Evolutionary conservation across 2,797 vertebrate genomes (phyloP).

Genomic region (Dallia pectoralis): DNA sequence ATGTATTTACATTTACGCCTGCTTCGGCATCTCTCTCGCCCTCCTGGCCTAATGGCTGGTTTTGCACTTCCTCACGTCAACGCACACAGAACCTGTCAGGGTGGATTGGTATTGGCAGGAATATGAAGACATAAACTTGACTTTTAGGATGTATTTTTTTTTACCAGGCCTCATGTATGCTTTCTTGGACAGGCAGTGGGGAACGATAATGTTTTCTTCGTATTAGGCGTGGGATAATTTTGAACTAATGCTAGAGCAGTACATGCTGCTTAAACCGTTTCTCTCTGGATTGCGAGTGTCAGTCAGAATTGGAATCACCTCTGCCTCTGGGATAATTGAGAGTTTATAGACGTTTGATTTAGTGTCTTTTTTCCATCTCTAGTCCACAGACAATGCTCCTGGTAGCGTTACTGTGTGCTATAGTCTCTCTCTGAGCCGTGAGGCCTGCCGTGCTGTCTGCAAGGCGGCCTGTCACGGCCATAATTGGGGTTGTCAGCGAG

Average conservation of each 20-base stretch:
- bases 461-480: conserved; percentile 67
- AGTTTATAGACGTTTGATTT: conserved; percentile 1
- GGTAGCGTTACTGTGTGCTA: neutral
- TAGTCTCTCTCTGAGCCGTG: neutral
- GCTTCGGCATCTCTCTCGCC: neutral
- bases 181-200: too few species aligned
- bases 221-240: too few species aligned
- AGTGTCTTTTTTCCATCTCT: neutral
- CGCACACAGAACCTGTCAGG: conserved; percentile 25
- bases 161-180: too few species aligned
- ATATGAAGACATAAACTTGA: neutral
- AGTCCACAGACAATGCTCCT: neutral
- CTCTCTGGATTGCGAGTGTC: neutral
- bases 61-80: conserved; percentile 40
- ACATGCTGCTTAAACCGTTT: too few species aligned
- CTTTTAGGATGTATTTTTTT: too few species aligned
- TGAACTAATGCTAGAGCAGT: too few species aligned
- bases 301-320: neutral
- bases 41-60: neutral
- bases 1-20: conserved; percentile 66
- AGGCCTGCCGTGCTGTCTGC: conserved; percentile 40
- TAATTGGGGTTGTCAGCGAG: conserved; percentile 76
- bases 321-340: neutral
- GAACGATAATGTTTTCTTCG: too few species aligned
- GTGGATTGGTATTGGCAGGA: neutral